Base-by-base conservation (phyloP, 2,888 invertebrate species). In the Apodemia mormo region DNA sequence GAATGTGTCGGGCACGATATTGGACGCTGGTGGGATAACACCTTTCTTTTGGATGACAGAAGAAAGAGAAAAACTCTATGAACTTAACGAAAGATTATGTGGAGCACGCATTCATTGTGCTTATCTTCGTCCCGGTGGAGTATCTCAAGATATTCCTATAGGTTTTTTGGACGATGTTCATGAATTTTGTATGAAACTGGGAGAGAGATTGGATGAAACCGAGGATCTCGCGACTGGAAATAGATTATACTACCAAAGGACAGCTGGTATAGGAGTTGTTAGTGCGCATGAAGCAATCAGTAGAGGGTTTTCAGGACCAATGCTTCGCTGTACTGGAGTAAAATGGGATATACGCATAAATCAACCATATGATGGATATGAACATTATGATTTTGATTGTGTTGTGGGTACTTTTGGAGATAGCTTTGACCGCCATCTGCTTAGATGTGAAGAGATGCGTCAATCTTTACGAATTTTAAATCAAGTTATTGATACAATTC, bases 1-100 rank as follows among this genome's bases (percentile, higher is more conserved):
- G 88, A 96, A 96, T 68, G 85, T 97, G 64, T 95, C 95, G 0
- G 95, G 96, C 0, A 96, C 97, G 72, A 94, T 96, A 33, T 90
- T 98, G 22, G 98, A 98, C 81, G 94, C 97, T 33, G 98, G 98
- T 33, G 97, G 96, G 5, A 96, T 98, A 76, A 97, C 98, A 1
- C 98, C 98, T 0, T 96, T 97, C 80, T 98, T 98, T 86, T 98
- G 98, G 97, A 93, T 97, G 82, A 97, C 97, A 84, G 97, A 98
- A 87, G 98, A 97, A 86, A 94, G 97, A 67, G 97, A 97, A 87
- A 97, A 97, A 88, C 86, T 97, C 73, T 96, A 96, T 87, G 98
- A 98, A 85, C 94, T 97, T 76, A 97, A 96, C 81, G 98, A 98
- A 84, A 93, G 97, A 74, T 95, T 96, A 1, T 96, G 96, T 65